Base-by-base conservation (phyloP, 2,797 vertebrate species). In the Chromobotia macracanthus region DNA sequence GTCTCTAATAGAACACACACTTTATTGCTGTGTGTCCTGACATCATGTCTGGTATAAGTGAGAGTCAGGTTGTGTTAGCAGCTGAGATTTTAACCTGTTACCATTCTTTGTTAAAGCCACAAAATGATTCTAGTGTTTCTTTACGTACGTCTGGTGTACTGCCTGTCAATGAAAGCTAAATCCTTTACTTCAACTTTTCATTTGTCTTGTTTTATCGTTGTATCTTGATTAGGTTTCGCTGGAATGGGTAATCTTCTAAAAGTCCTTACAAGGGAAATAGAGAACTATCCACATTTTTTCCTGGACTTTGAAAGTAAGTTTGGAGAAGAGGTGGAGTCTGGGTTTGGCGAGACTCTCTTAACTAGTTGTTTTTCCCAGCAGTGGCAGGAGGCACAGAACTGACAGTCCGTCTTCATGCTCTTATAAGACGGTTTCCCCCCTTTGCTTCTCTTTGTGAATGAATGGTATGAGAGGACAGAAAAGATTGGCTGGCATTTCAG, bases 251-350 rank as follows among this genome's bases (percentile, higher is more conserved):
- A 99, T 95, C 96, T 99, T 93, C 97, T 99, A 94, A 99, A 99
- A 94, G 98, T 99, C 94, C 96, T 99, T 94, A 98, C 98, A 95
- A 97, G 97, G 94, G 97, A 99, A 94, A 99, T 99, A 95, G 97
- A 99, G 95, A 99, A 99, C 95, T 98, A 98, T 95, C 97, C 97
- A 89, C 97, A 98, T 94, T 99, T 99, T 96, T 99, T 99, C 95
- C 96, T 99, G 96, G 97, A 99, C 95, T 99, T 99, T 95, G 97
- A 99, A 98, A 98, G 97, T 99, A 99, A 99, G 97, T 99, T 89
- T 79, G 88, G 86, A 76, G 72, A 81, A 81, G 60, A 80, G 67
- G 78, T 78, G 65, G 75, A 73, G 61, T 72, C 71, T n/a, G 28
- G 77, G 63, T 71, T 58, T 79, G 83, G 80, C 58, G 2, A 85